Base-by-base conservation (phyloP, 1,140 invertebrate genomes). In the Drosophila watanabei region DNA sequence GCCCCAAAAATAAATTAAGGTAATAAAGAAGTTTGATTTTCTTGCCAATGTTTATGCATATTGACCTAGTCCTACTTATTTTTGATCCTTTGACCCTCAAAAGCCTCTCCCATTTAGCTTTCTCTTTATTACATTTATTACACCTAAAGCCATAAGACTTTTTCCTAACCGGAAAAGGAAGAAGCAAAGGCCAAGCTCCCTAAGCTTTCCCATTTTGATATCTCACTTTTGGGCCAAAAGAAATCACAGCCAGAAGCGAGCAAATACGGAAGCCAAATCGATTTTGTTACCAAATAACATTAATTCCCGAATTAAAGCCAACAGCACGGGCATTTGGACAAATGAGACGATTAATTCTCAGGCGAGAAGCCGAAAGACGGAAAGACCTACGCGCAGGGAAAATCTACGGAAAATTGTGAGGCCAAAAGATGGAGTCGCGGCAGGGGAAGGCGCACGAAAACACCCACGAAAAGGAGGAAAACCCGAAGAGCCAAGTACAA, bases 341-440 rank as follows among this genome's bases (percentile, higher is more conserved):
- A 92, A 92, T 92, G 89, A 80, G 85, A 86, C 89, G 85, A 92
- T 92, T 92, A 92, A 92, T 92, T 83, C 80, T 91, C 58, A 43
- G 63, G n/a, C 35, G 20, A 32, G n/a, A 43, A 49, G 13, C 45
- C 43, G 45, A 66, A 60, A 20, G 24, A 18, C 8, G 14, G 48
- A 43, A 43, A 32, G 33, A n/a, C n/a, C n/a, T n/a, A n/a, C n/a
- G n/a, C n/a, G n/a, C n/a, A n/a, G n/a, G n/a, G n/a, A 72, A 87
- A 91, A 91, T 84, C 66, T 63, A 81, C 75, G 85, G 80, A 92
- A 92, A 92, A 92, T 83, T 89, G 51, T 80, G 89, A 79, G 73
- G 89, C 77, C 78, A 75, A 43, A 85, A 89, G 20, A 64, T 30
- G 57, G 66, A 48, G 68, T 59, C 41, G 16, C 33, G 33, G 37